Conservation (phyloP, 2,888 invertebrate species). For the Artemia sinica region DNA sequence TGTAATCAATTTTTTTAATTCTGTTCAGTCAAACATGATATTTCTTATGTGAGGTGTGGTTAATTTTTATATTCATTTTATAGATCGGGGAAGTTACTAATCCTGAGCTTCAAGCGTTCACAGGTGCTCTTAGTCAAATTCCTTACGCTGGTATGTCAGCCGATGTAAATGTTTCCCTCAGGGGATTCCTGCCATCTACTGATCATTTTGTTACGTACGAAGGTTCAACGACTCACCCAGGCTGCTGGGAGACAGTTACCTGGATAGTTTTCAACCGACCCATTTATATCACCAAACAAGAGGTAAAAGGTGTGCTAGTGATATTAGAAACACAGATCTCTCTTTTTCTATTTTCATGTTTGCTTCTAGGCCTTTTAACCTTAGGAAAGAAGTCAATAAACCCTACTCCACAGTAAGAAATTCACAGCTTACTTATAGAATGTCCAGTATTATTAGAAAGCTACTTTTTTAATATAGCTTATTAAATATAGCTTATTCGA, state of each 20-base stretch:
- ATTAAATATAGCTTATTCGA: too few relatives aligned
- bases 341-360: too few relatives aligned
- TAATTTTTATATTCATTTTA: slow-evolving; percentile 25
- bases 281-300: slow-evolving; percentile 85
- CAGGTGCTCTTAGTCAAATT: slow-evolving; percentile 70
- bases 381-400: too few relatives aligned
- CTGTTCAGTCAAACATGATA: too few relatives aligned
- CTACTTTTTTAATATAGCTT: too few relatives aligned
- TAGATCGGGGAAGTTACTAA: slow-evolving; percentile 75
- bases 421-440: too few relatives aligned
- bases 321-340: too few relatives aligned
- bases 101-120: slow-evolving; percentile 65
- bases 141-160: slow-evolving; percentile 66
- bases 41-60: too few relatives aligned
- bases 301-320: slow-evolving; percentile 44
- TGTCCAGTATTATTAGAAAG: too few relatives aligned
- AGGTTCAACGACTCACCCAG: slow-evolving; percentile 90
- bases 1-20: too few relatives aligned
- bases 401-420: too few relatives aligned
- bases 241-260: slow-evolving; percentile 97
- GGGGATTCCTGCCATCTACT: slow-evolving; percentile 71
- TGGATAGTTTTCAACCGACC: slow-evolving; percentile 98
- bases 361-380: too few relatives aligned
- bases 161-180: slow-evolving; percentile 65
- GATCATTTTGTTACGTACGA: slow-evolving; percentile 93